Conservation (phyloP, 2,888 invertebrate species). For the Tachina fera region DNA sequence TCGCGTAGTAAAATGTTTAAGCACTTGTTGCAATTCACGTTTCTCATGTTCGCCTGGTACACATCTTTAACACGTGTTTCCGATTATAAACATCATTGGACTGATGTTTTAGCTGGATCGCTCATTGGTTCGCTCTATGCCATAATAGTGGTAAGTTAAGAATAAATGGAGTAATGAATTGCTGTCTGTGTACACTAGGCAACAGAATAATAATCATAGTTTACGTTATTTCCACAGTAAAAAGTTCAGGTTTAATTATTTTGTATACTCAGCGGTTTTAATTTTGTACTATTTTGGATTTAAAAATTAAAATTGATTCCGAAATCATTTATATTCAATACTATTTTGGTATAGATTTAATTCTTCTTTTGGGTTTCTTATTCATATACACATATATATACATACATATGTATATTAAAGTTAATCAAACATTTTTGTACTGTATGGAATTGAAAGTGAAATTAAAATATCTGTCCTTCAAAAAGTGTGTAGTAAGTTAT, state of each 20-base stretch:
- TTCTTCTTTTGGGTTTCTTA: no score
- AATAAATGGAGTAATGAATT: neutral
- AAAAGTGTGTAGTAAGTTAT: no score
- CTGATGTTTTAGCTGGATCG: conserved; percentile 95
- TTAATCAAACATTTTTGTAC: no score
- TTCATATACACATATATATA: no score
- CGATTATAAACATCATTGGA: conserved; percentile 99
- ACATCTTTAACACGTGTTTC: conserved; percentile 94
- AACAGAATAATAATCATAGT: neutral
- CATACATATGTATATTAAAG: no score
- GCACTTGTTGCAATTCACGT: conserved; percentile 91
- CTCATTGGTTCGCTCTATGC: conserved; percentile 87
- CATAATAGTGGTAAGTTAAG: conserved; percentile 85
- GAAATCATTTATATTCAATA: no score
- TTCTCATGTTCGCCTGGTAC: conserved; percentile 91
- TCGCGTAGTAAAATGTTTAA: conserved; percentile 90
- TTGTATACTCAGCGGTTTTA: no score
- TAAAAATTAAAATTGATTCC: no score
- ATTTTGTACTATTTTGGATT: no score
- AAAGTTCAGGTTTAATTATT: neutral
- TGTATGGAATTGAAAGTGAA: no score
- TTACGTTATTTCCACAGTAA: neutral
- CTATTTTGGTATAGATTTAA: no score
- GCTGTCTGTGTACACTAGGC: neutral
- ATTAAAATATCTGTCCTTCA: no score